These are phyloP conservation scores for Camponotus fellah DNA, from an alignment of 2,888 invertebrate genomes.

Conservation along the genomic window DNA sequence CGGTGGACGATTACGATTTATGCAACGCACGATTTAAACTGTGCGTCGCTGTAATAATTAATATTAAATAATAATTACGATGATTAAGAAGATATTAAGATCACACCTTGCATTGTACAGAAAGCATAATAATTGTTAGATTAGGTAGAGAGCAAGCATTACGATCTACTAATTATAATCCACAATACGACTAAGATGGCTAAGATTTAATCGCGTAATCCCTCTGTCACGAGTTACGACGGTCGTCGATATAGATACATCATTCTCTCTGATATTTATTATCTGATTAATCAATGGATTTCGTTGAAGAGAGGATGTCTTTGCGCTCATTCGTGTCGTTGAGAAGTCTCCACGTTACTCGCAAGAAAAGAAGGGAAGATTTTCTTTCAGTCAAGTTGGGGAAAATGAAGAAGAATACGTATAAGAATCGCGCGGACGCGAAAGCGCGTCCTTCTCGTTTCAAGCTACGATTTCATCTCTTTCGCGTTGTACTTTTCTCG, in stretches of 20 bases:
- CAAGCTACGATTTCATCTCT: background rate
- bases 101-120: conserved; percentile 84
- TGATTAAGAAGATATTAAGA: conserved; percentile 70
- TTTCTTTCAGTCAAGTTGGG: background rate
- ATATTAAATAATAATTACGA: conserved; percentile 57
- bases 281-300: conserved; percentile 40
- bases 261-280: conserved; percentile 41
- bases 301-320: conserved; percentile 30
- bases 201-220: conserved; percentile 60
- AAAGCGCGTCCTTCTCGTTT: conserved; percentile 18
- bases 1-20: conserved; percentile 62
- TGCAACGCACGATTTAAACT: conserved; percentile 53
- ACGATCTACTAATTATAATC: conserved; percentile 78
- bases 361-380: conserved; percentile 1
- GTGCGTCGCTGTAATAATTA: conserved; percentile 69
- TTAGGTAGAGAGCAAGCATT: conserved; percentile 82
- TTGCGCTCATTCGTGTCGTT: conserved; percentile 1
- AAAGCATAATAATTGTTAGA: conserved; percentile 84
- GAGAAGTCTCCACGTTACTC: conserved; percentile 2
- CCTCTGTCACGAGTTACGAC: conserved; percentile 70
- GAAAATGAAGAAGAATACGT: background rate
- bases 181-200: conserved; percentile 63
- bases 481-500: background rate
- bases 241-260: conserved; percentile 56
- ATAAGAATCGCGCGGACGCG: background rate